Base-by-base conservation (phyloP, 2,797 vertebrate genomes). In the Microcaecilia unicolor region DNA sequence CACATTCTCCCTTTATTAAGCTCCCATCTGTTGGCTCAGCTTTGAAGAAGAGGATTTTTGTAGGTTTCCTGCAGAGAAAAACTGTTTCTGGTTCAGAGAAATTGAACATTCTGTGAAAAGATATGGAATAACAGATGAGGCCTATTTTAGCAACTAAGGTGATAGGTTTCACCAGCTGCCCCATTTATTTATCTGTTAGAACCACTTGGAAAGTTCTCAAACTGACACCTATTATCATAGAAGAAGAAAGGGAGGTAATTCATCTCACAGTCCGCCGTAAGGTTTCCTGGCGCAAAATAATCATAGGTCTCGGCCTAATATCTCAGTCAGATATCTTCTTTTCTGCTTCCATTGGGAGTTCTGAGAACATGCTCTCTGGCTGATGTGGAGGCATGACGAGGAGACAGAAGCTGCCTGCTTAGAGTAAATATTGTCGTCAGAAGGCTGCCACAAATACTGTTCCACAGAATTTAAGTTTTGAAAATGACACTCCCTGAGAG, bases 11-110 rank as follows among this genome's bases (percentile, higher is more conserved):
- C 58, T 66, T 63, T 67, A 70, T 72, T 65, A 70, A 65, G 46
- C 48, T 67, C 63, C 69, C 69, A 70, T 72, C 69, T 72, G 66
- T 61, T 61, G 40, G 53, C 50, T 57, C 28, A 55, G 61, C 64
- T 59, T 50, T 61, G 55, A 44, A 57, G 54, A 56, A 40, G n/a
- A 53, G 57, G 61, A 51, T 63, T 62, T 70, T 72, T 69, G 59
- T 52, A 58, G 63, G 61, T 64, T 67, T 70, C 66, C 63, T 67
- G 59, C 69, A 50, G 66, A 57, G 69, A 58, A 70, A 67, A 70
- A 48, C 69, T 72, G 66, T 49, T 65, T 57, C 54, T 52, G 55
- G 54, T 57, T 59, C 50, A 6, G 58, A 57, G 60, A 51, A 67
- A 61, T 44, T 48, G 58, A 64, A 72, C 61, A 55, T 58, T 70